Evolutionary conservation across 2,888 invertebrate genomes (phyloP).

Genomic region (Ophraella communa): DNA sequence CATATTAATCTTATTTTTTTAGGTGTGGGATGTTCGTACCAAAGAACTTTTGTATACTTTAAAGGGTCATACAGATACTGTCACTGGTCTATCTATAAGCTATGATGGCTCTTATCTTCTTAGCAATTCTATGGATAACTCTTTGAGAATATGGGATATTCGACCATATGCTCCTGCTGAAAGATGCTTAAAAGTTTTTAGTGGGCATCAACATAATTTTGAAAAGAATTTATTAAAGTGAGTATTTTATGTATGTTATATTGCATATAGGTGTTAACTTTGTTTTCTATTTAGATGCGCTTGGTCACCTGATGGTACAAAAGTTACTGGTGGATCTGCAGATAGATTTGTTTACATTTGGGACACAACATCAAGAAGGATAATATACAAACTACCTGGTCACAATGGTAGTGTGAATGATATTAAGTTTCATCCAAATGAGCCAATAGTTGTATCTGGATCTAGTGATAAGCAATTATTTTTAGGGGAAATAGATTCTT

Average conservation of each 20-base stretch:
- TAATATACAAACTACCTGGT: constrained; percentile 96
- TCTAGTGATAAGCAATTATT: constrained; percentile 96
- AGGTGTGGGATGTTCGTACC: constrained; percentile 92
- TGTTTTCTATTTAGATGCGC: constrained; percentile 62
- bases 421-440: constrained; percentile 91
- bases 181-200: constrained; percentile 85
- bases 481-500: constrained; percentile 88
- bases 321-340: constrained; percentile 82
- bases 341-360: constrained; percentile 96
- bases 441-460: constrained; percentile 91
- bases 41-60: constrained; percentile 83
- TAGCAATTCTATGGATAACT: constrained; percentile 97
- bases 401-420: constrained; percentile 98
- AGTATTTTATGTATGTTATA: neutral
- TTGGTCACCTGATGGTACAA: constrained; percentile 45
- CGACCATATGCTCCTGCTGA: constrained; percentile 93
- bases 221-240: constrained; percentile 90
- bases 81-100: constrained; percentile 88
- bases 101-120: constrained; percentile 88
- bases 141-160: constrained; percentile 95
- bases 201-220: constrained; percentile 93
- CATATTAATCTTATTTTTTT: no score
- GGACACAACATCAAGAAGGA: constrained; percentile 92
- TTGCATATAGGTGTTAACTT: constrained; percentile 73
- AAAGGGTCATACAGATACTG: constrained; percentile 93